phyloP scores from a whole-genome alignment of 2,888 invertebrate species.

The Brachyopa scutellaris region DNA sequence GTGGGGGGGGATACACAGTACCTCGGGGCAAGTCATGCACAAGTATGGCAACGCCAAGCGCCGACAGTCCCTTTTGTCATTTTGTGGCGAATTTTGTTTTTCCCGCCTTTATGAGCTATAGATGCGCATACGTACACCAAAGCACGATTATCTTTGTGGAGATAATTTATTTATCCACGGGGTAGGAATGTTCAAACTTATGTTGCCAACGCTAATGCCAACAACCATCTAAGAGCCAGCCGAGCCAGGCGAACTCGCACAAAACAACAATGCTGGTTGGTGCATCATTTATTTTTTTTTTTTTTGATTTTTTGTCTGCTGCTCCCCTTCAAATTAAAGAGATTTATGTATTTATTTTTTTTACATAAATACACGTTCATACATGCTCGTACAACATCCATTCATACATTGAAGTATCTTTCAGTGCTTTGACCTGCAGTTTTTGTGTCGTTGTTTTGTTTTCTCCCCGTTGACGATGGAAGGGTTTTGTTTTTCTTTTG shows the following conservation, averaged over 20 bases:
- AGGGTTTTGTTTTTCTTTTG: neutral
- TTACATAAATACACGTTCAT: too few relatives aligned
- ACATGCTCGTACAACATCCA: too few relatives aligned
- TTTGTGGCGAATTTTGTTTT: neutral
- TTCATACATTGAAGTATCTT: neutral
- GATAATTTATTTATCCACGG: slow-evolving; percentile 25
- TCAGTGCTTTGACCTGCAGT: neutral
- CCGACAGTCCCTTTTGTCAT: neutral
- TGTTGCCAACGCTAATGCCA: too few relatives aligned
- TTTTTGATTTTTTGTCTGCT: neutral
- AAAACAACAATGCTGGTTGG: slow-evolving; percentile 36
- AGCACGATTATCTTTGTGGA: slow-evolving; percentile 6
- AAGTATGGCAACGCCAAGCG: slow-evolving; percentile 20
- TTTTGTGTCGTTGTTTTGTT: neutral
- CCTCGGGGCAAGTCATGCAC: too few relatives aligned
- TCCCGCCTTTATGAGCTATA: slow-evolving; percentile 9
- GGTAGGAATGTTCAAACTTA: too few relatives aligned
- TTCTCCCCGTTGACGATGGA: neutral
- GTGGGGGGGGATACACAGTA: too few relatives aligned
- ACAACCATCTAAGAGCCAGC: slow-evolving; percentile 10
- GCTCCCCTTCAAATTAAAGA: slow-evolving; percentile 16
- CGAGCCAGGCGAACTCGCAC: neutral
- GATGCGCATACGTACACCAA: neutral
- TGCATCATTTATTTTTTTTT: slow-evolving; percentile 47
- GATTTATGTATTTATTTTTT: slow-evolving; percentile 2